Conservation (phyloP, 1,140 invertebrate species). For the Leptonema lineaticorne region DNA sequence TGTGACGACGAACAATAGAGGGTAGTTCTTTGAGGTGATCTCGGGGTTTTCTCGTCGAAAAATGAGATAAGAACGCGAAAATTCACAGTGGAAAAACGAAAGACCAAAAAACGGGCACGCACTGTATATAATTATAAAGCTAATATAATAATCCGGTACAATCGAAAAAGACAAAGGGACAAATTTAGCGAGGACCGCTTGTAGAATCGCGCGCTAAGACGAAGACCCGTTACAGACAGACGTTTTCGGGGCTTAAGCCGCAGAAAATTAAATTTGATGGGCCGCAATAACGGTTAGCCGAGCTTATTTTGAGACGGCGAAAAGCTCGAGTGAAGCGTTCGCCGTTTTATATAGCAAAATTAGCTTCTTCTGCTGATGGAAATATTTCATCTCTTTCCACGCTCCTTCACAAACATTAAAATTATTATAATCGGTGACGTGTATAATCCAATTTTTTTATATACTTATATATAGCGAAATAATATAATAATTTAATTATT, state of each 20-base stretch:
- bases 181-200: too few species aligned
- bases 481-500: too few species aligned
- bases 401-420: too few species aligned
- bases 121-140: too few species aligned
- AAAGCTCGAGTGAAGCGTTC: not conserved
- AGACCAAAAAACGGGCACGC: not conserved
- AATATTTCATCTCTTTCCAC: too few species aligned
- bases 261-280: slow-evolving; percentile 23
- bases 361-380: too few species aligned
- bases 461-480: too few species aligned
- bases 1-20: slow-evolving; percentile 1
- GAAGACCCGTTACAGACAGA: not conserved
- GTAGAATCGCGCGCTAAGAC: too few species aligned
- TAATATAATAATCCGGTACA: too few species aligned
- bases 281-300: slow-evolving; percentile 19
- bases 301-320: slow-evolving; percentile 5
- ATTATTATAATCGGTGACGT: too few species aligned
- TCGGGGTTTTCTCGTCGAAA: too few species aligned
- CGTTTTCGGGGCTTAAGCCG: slow-evolving; percentile 4
- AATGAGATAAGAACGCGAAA: slow-evolving; percentile 1
- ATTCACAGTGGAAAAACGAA: not conserved
- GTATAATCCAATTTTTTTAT: too few species aligned
- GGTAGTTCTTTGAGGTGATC: slow-evolving; percentile 12
- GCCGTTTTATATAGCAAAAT: not conserved
- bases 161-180: slow-evolving; percentile 10